These are phyloP conservation scores for Petroica traversi DNA, from an alignment of 2,113 vertebrate species.

Conservation along the genomic window DNA sequence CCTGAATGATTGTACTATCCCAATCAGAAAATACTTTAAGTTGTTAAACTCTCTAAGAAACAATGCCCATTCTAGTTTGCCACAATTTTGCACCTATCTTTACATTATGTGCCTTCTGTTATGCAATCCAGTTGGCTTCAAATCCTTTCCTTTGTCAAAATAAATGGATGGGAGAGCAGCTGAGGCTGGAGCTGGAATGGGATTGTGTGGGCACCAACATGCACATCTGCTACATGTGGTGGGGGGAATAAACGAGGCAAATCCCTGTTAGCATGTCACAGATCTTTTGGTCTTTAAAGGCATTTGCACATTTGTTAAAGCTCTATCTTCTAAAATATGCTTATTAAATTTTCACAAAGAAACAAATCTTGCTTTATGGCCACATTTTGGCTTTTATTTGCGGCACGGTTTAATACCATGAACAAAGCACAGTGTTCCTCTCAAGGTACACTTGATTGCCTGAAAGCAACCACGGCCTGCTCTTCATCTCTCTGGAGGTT, in stretches of 20 bases:
- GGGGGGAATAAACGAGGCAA: neutral
- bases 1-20: neutral
- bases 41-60: neutral
- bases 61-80: neutral
- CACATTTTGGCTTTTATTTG: neutral
- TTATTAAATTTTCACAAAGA: neutral
- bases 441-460: neutral
- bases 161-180: neutral
- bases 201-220: neutral
- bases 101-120: neutral
- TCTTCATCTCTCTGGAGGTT: accelerated
- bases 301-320: neutral
- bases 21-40: neutral
- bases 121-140: neutral
- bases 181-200: neutral
- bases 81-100: neutral
- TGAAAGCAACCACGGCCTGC: neutral
- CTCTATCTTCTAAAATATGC: neutral
- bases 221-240: accelerated
- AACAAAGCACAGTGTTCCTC: accelerated
- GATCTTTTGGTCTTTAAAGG: neutral
- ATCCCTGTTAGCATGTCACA: accelerated
- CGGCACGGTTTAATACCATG: neutral
- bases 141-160: neutral
- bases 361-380: neutral